Evolutionary conservation across 2,888 invertebrate species (phyloP), one percentile per base, ranked within the genome.

Genomic region (Serrognathus titanus): DNA sequence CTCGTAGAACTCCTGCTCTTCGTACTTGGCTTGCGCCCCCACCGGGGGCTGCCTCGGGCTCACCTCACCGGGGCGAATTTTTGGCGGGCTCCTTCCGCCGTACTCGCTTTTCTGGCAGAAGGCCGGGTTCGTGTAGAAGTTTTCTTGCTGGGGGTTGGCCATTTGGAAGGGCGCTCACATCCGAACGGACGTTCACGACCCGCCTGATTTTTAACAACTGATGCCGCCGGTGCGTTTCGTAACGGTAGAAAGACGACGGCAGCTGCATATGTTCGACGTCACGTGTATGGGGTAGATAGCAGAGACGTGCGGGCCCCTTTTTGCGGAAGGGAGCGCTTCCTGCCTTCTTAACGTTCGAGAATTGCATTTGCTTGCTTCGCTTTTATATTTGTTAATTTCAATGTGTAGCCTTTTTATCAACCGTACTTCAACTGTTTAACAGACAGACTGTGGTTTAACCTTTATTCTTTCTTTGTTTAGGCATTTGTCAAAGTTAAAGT

Each of bases 31-130:
- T 63, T 76, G 75, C 0, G 76, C 78, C 10, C 78, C 78, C 3
- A 78, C 70, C 1, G 78, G 78, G 1, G 76, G 72, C 53, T 76
- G 75, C 39, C 78, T 62, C 10, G 69, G 51, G 56, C 59, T 67
- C 57, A 48, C 31, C 36, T 48, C 60, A 55, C 39, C 57, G 57
- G 41, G 55, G 53, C 69, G 81, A 35, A 79, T 68, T 63, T 76
- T 71, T 6, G 24, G 24, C 6, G 24, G 24, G 24, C 24, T 31
- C 7, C 24, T 31, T 31, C 24, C 24, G 24, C 24, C 80, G 64
- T 80, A 85, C 70, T 91, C 90, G 71, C 90, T 90, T 76, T 89
- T 86, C 31, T 87, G 85, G 71, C 89, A 89, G 71, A 91, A 91
- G 0, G 90, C 90, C 52, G 90, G 90, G 72, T 91, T 91, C 5